Evolutionary conservation across 2,888 invertebrate species (phyloP), one percentile per base, ranked within the genome.

Genomic region (Argyresthia albistria): DNA sequence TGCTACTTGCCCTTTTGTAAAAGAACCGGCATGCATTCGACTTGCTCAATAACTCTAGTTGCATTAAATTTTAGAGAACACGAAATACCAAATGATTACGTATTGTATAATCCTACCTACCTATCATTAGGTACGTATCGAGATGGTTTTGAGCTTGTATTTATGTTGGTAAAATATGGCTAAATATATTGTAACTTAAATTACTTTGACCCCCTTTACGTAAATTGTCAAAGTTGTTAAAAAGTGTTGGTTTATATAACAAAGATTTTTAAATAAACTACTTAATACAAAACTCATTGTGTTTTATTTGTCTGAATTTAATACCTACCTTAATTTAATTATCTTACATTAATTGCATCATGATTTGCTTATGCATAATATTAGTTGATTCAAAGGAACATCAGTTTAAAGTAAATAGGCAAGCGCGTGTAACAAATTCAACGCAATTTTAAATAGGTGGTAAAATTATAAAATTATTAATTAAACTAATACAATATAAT

Each of bases 191-290:
- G 25, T 53, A 54, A 56, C 52, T 55, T 55, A 52, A 51, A 47
- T 56, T 52, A 45, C 50, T 50, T 16, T 50, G 43, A 52, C 36
- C 43, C 45, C 46, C 46, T 54, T n/a, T n/a, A n/a, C n/a, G 45
- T 52, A 54, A 46, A 46, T 43, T 48, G 48, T 47, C 36, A 51
- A 43, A 69, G 74, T 77, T 76, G 75, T 78, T 86, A 82, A 82
- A 75, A 75, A 78, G 79, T 80, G 80, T 80, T 82, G 78, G 80
- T 83, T 84, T 84, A 79, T 82, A 80, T 81, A 86, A 84, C 84
- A 87, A 86, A 86, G 83, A 83, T 83, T 87, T 86, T 86, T 81
- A 75, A 81, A 80, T 81, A 84, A 88, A 84, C 76, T 82, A 80
- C 80, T 81, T 86, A 84, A 86, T 81, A 79, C 76, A 77, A 76